Conservation (phyloP, 2,113 vertebrate species). For the Syngnathoides biaculeatus region DNA sequence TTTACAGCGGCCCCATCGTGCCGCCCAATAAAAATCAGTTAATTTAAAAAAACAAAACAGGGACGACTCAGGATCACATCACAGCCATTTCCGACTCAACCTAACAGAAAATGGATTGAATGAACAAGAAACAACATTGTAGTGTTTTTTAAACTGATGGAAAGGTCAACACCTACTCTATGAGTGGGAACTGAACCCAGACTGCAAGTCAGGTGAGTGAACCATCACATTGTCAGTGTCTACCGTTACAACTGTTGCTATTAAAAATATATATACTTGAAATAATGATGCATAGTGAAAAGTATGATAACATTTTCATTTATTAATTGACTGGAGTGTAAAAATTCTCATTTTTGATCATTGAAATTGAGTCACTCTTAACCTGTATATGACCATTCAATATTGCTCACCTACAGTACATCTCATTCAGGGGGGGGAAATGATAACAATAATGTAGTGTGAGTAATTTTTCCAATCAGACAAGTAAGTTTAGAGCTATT, state of each 20-base stretch:
- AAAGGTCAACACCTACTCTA: neutral
- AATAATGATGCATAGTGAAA: neutral
- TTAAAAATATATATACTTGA: neutral
- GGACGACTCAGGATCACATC: neutral
- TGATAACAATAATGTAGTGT: neutral
- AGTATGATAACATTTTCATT: neutral
- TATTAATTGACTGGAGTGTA: neutral
- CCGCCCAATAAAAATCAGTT: neutral
- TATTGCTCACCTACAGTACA: conserved; percentile 1
- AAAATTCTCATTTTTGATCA: neutral
- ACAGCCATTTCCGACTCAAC: neutral
- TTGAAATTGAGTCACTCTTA: neutral
- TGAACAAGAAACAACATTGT: neutral
- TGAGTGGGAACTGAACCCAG: neutral
- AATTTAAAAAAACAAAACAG: neutral
- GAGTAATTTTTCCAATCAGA: conserved; percentile 4
- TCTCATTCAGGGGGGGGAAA: neutral
- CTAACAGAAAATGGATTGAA: neutral
- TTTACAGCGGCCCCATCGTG: too few species aligned
- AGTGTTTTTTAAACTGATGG: too few species aligned
- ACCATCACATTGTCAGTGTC: neutral
- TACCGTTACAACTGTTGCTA: neutral
- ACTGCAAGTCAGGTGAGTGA: neutral
- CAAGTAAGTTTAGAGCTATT: conserved; percentile 30
- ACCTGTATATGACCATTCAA: conserved; percentile 1